Conservation (phyloP, 2,888 invertebrate species). For the Cylindroiulus punctatus region DNA sequence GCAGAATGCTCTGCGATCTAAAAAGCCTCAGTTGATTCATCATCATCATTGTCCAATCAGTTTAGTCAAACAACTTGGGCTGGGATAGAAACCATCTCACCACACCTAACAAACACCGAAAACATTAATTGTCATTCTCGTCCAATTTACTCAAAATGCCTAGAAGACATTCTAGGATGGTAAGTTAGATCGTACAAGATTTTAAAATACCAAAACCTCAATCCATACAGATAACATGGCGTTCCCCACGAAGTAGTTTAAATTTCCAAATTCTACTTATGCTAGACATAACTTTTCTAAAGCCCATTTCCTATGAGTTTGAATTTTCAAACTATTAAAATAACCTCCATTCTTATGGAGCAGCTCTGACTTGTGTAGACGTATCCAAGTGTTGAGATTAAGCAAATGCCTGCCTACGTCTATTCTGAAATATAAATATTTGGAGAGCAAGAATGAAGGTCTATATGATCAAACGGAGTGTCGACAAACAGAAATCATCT, state of each 20-base stretch:
- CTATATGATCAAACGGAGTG: constrained; percentile 5
- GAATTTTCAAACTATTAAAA: background rate
- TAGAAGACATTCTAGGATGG: too few relatives aligned
- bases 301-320: too few relatives aligned
- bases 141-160: too few relatives aligned
- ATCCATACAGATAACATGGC: too few relatives aligned
- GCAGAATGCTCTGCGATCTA: background rate
- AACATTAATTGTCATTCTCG: too few relatives aligned
- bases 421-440: constrained; percentile 17
- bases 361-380: background rate
- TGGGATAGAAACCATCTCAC: constrained; percentile 17
- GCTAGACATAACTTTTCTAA: too few relatives aligned
- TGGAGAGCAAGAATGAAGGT: constrained; percentile 3
- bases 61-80: background rate
- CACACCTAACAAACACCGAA: background rate
- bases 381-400: background rate
- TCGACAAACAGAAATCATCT: constrained; percentile 34
- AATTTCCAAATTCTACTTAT: too few relatives aligned
- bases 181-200: too few relatives aligned
- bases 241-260: too few relatives aligned
- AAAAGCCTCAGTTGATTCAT: background rate
- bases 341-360: background rate
- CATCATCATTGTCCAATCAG: too few relatives aligned
- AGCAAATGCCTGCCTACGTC: background rate
- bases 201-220: too few relatives aligned